Evolutionary conservation across 2,797 vertebrate genomes (phyloP).

Genomic region (Gymnothorax reevesii): DNA sequence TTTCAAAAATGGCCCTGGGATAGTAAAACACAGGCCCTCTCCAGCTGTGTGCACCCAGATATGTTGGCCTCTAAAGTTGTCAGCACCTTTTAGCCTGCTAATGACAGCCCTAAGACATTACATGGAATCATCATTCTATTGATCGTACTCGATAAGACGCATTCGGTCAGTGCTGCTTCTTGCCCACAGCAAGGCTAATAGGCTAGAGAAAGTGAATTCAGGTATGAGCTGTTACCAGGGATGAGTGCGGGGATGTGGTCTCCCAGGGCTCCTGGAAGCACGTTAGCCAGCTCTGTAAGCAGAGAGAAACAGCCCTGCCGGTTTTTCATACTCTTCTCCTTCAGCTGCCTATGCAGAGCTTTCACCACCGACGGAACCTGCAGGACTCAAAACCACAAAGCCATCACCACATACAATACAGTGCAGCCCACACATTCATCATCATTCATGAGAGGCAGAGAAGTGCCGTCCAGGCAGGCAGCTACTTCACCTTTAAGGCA

Average conservation of each 20-base stretch:
- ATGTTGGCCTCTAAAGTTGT: too few relatives aligned
- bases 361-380: constrained; percentile 87
- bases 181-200: not conserved
- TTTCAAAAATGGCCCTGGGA: too few relatives aligned
- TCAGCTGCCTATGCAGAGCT: constrained; percentile 86
- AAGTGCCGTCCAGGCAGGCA: too few relatives aligned
- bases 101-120: not conserved
- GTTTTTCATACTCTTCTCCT: constrained; percentile 84
- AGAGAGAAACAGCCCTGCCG: constrained; percentile 90
- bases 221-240: constrained; percentile 73
- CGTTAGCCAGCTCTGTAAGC: constrained; percentile 80
- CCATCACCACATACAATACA: too few relatives aligned
- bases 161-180: not conserved
- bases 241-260: constrained; percentile 82
- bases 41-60: too few relatives aligned
- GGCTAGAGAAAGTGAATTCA: not conserved
- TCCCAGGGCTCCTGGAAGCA: constrained; percentile 83
- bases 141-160: not conserved
- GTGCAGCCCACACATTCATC: too few relatives aligned
- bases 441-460: too few relatives aligned
- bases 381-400: not conserved
- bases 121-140: not conserved
- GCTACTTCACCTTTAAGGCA: too few relatives aligned
- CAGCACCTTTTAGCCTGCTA: too few relatives aligned
- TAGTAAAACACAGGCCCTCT: too few relatives aligned